These are phyloP conservation scores for Mycteria americana DNA, from an alignment of 2,797 vertebrate genomes.

Conservation along the genomic window DNA sequence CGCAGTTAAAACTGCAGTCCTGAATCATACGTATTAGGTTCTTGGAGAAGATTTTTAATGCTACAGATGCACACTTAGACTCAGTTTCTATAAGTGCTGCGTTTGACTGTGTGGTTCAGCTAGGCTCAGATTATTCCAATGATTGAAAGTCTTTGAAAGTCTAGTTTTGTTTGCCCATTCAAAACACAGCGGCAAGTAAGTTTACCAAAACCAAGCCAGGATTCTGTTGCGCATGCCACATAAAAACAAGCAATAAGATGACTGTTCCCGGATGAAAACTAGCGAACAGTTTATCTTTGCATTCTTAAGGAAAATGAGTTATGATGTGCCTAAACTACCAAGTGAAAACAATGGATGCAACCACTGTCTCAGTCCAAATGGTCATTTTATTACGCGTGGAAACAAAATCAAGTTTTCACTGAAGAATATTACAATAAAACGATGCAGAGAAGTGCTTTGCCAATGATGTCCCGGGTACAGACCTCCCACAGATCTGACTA, in stretches of 20 bases:
- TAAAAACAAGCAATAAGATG: background rate
- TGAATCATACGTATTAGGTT: accelerated
- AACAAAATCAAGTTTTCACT: background rate
- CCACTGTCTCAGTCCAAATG: background rate
- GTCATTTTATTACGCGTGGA: background rate
- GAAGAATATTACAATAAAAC: background rate
- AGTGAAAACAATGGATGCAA: background rate
- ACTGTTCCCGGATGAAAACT: background rate
- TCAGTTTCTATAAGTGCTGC: background rate
- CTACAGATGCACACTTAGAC: accelerated
- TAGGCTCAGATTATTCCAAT: accelerated
- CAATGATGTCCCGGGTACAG: background rate
- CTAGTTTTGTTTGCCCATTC: background rate
- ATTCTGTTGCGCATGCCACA: background rate
- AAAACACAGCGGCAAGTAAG: background rate
- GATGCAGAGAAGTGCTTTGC: background rate
- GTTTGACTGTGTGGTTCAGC: accelerated
- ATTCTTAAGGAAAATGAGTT: background rate
- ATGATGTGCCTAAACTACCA: background rate
- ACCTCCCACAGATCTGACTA: too few species aligned
- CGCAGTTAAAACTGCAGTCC: background rate
- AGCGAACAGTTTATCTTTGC: background rate
- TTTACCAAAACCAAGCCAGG: background rate
- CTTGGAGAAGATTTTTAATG: background rate
- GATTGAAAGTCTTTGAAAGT: background rate